Conservation (phyloP, 2,113 vertebrate species). For the Equus quagga region DNA sequence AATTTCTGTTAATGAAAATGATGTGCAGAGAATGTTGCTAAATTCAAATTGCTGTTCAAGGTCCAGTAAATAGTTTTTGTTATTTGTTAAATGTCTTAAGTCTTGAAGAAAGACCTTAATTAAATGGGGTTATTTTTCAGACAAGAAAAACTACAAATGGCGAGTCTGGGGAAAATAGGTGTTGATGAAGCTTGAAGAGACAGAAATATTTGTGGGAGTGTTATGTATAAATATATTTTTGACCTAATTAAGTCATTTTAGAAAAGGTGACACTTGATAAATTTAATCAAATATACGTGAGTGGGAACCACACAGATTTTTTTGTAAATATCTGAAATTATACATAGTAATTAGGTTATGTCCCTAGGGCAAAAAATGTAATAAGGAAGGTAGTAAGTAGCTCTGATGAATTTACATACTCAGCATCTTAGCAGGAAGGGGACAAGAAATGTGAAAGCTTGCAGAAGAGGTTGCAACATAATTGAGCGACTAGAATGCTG, state of each 20-base stretch:
- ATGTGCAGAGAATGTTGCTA: background rate
- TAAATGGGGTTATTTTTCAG: constrained; percentile 4
- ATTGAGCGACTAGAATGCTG: background rate
- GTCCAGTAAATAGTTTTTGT: background rate
- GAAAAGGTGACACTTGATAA: constrained; percentile 8
- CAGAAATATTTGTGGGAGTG: background rate
- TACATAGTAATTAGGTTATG: constrained; percentile 29
- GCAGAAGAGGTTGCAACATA: background rate
- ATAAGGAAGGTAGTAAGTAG: background rate
- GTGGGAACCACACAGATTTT: background rate
- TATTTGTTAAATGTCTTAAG: background rate
- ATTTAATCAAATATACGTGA: constrained; percentile 26
- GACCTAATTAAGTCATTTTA: constrained; percentile 25
- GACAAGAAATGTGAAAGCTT: constrained; percentile 36
- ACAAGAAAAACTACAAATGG: constrained; percentile 19
- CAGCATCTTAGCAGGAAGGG: background rate
- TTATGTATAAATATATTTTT: background rate
- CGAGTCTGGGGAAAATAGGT: background rate
- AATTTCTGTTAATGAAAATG: constrained; percentile 30
- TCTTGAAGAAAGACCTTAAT: background rate
- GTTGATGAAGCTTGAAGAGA: background rate
- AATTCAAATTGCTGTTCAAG: constrained; percentile 24
- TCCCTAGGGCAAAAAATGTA: constrained; percentile 20
- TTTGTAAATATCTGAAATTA: constrained; percentile 30
- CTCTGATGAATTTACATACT: background rate